phyloP scores from a whole-genome alignment of 2,888 invertebrate genomes.

The Heliconius hortense region DNA sequence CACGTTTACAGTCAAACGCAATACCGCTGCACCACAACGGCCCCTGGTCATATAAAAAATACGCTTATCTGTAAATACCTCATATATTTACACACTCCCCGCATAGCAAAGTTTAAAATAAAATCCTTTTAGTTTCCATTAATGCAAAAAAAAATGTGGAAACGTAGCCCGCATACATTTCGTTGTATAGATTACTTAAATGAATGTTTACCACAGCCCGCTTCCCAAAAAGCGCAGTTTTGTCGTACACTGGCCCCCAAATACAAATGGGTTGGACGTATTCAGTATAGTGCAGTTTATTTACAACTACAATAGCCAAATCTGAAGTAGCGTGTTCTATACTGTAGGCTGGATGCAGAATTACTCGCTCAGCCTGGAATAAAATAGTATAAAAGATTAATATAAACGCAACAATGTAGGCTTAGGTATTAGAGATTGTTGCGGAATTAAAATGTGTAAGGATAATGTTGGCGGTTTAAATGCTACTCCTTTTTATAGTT shows the following conservation, averaged over 20 bases:
- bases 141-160: slow-evolving; percentile 23
- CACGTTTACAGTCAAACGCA: background rate
- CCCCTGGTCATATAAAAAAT: background rate
- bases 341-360: slow-evolving; percentile 66
- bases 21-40: too few species aligned
- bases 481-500: background rate
- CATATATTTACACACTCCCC: slow-evolving; percentile 4
- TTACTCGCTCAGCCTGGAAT: slow-evolving; percentile 61
- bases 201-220: slow-evolving; percentile 61
- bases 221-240: slow-evolving; percentile 58
- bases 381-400: slow-evolving; percentile 37
- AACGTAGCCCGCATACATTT: slow-evolving; percentile 26
- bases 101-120: slow-evolving; percentile 13
- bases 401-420: slow-evolving; percentile 27
- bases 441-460: slow-evolving; percentile 21
- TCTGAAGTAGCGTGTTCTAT: slow-evolving; percentile 62
- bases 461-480: background rate
- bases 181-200: slow-evolving; percentile 29
- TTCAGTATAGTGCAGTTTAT: slow-evolving; percentile 59
- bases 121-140: slow-evolving; percentile 21
- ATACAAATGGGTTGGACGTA: slow-evolving; percentile 73
- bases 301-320: slow-evolving; percentile 67
- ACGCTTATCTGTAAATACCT: background rate
- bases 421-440: slow-evolving; percentile 27
- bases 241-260: slow-evolving; percentile 73